These are phyloP conservation scores for Sphecodes monilicornis DNA, from an alignment of 2,888 invertebrate species.

Conservation along the genomic window DNA sequence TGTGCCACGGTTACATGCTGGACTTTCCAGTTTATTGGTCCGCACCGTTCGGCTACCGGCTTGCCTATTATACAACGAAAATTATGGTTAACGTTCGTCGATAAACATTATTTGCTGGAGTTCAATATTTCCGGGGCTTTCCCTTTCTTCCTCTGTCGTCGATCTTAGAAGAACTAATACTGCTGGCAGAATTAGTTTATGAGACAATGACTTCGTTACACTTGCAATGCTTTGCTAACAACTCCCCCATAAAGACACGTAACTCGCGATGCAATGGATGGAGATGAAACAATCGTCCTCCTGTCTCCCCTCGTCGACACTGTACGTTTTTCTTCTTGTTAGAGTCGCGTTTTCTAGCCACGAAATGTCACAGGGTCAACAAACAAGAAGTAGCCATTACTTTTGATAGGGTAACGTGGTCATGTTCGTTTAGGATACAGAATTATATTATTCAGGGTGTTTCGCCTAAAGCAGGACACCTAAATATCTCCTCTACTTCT, in stretches of 20 bases:
- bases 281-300: not conserved
- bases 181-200: not conserved
- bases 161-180: not conserved
- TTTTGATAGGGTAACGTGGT: too few relatives aligned
- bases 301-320: not conserved
- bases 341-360: not conserved
- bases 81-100: not conserved
- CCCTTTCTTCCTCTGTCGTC: not conserved
- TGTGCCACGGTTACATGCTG: not conserved
- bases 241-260: not conserved
- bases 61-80: slow-evolving; percentile 8
- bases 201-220: not conserved
- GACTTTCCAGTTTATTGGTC: slow-evolving; percentile 1
- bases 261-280: not conserved
- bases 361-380: not conserved
- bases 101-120: not conserved
- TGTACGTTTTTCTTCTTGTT: not conserved
- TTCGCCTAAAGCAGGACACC: too few relatives aligned
- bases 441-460: too few relatives aligned
- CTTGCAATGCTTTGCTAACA: not conserved
- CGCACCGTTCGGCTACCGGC: not conserved
- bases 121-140: not conserved
- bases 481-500: too few relatives aligned
- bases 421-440: too few relatives aligned
- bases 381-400: too few relatives aligned